Percentiles rank a stretch among this genome's conserved stretches.
Conservation (phyloP, 2,113 vertebrate species). For the Monopterus albus region DNA sequence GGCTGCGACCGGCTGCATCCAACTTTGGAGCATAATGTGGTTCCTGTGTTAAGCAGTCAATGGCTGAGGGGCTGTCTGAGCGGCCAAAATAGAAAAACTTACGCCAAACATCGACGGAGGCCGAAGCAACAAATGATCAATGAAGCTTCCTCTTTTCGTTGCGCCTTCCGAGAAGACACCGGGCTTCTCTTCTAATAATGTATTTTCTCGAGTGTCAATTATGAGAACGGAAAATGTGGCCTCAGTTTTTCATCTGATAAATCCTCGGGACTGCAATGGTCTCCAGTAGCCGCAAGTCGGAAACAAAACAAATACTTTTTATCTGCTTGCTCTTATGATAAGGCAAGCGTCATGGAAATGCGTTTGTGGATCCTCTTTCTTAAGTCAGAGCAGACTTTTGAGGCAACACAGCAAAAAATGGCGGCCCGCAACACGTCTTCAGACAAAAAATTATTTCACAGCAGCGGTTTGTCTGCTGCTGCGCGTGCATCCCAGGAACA, state of each 20-base stretch:
- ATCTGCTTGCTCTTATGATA: conserved; percentile 22
- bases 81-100: conserved; percentile 27
- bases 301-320: conserved; percentile 13
- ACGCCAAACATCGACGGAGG: conserved; percentile 25
- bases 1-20: conserved; percentile 62
- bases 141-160: conserved; percentile 81
- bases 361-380: conserved; percentile 55
- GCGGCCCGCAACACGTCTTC: conserved; percentile 86
- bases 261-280: conserved; percentile 63
- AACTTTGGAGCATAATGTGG: conserved; percentile 77
- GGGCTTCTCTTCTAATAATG: conserved; percentile 58
- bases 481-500: conserved; percentile 49
- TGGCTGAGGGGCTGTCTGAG: conserved; percentile 5
- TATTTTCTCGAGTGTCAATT: conserved; percentile 67
- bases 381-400: conserved; percentile 73
- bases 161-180: conserved; percentile 77
- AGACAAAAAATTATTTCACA: conserved; percentile 63
- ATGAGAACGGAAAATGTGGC: conserved; percentile 65
- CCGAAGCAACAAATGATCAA: conserved; percentile 54
- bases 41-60: conserved; percentile 40
- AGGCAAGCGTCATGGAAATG: conserved; percentile 58
- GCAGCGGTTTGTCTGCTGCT: conserved; percentile 39
- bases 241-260: conserved; percentile 46
- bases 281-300: background rate
- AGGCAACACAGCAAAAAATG: conserved; percentile 80